These are phyloP conservation scores for Pelusios castaneus DNA, from an alignment of 2,113 vertebrate species.

Conservation along the genomic window DNA sequence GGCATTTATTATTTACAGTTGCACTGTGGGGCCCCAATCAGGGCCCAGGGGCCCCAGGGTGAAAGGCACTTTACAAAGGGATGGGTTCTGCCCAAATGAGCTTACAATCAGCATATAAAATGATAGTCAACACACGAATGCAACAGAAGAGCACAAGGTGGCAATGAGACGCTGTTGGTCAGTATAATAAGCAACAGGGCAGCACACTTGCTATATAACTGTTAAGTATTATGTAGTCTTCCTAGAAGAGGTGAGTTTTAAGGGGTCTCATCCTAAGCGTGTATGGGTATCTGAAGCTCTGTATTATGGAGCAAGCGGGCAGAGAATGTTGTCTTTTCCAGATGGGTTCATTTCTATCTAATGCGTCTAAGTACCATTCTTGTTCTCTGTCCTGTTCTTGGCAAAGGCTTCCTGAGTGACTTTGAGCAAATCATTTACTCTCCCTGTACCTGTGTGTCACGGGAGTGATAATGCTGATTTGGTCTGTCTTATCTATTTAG, in stretches of 20 bases:
- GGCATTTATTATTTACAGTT: too few relatives aligned
- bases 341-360: neutral
- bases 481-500: neutral
- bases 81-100: neutral
- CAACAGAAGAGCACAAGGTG: neutral
- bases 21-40: too few relatives aligned
- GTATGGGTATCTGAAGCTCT: neutral
- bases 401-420: rapidly evolving
- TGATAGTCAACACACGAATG: neutral
- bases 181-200: neutral
- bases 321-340: neutral
- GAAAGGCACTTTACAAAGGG: too few relatives aligned
- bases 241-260: neutral
- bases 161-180: neutral
- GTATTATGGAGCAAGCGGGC: neutral
- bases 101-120: neutral
- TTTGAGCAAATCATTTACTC: neutral
- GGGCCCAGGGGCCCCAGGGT: too few relatives aligned
- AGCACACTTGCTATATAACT: neutral
- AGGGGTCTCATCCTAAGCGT: neutral
- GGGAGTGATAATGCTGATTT: neutral
- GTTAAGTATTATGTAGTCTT: neutral
- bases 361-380: rapidly evolving
- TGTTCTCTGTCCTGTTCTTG: neutral
- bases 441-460: neutral